phyloP scores from a whole-genome alignment of 2,113 vertebrate species.

The Anarhynchus alexandrinus region DNA sequence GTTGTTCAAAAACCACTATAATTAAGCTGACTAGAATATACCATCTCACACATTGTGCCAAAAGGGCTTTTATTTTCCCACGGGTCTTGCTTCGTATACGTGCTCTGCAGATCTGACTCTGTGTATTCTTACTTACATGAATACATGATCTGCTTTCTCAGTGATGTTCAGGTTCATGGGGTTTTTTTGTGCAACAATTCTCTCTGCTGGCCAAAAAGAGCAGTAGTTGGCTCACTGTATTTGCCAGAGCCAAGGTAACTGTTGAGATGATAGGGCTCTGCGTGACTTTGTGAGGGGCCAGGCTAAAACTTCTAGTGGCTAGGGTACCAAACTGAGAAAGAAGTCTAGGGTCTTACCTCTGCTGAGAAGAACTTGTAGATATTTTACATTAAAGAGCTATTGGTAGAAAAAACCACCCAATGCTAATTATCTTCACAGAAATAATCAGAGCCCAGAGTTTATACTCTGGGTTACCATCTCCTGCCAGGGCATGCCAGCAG shows the following conservation, averaged over 20 bases:
- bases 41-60: neutral
- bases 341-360: neutral
- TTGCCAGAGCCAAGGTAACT: neutral
- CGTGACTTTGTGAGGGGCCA: neutral
- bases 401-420: neutral
- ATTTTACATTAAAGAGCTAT: neutral
- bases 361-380: neutral
- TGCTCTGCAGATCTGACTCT: neutral
- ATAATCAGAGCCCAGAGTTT: neutral
- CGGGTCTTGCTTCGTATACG: neutral
- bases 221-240: neutral
- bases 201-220: neutral
- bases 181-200: neutral
- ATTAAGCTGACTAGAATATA: neutral
- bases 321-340: neutral
- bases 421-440: neutral
- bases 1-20: neutral
- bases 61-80: neutral
- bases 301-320: neutral
- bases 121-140: neutral
- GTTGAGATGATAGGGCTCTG: neutral
- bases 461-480: neutral
- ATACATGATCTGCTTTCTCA: neutral
- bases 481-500: neutral
- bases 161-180: neutral